Evolutionary conservation across 1,140 invertebrate genomes (phyloP).

Genomic region (Pseudomyrmex concolor): DNA sequence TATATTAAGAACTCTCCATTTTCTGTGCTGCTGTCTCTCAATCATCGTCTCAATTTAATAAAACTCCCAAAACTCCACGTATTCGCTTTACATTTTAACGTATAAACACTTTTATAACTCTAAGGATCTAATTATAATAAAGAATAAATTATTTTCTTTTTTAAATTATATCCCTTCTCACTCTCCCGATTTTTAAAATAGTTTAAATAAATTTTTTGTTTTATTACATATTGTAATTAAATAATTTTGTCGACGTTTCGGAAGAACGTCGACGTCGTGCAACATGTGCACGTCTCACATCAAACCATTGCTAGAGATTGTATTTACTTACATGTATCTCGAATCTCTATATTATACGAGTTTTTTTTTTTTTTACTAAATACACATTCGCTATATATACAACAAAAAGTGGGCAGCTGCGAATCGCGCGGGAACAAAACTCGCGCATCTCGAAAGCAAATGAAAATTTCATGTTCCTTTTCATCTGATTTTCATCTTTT

Average conservation of each 20-base stretch:
- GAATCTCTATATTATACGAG: constrained; percentile 32
- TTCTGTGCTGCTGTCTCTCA: neutral
- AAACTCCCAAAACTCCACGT: neutral
- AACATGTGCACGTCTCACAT: neutral
- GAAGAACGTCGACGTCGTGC: constrained; percentile 7
- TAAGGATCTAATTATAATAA: neutral
- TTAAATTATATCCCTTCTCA: neutral
- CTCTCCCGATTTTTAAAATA: too few relatives aligned
- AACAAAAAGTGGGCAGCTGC: constrained; percentile 66
- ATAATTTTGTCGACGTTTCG: neutral
- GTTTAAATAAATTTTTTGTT: neutral
- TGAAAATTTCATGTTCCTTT: neutral
- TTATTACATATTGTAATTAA: neutral
- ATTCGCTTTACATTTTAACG: neutral
- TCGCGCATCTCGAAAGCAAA: neutral
- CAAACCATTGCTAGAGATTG: neutral
- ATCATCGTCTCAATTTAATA: constrained; percentile 11
- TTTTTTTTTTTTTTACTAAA: constrained; percentile 28
- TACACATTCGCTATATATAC: constrained; percentile 79
- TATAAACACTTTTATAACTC: neutral
- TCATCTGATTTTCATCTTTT: neutral
- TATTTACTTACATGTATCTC: constrained; percentile 11
- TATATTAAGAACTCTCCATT: neutral
- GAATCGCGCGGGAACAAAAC: neutral
- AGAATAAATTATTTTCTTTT: constrained; percentile 1